These are phyloP conservation scores for Cotesia chilonis DNA, from an alignment of 1,140 invertebrate genomes.

Conservation along the genomic window DNA sequence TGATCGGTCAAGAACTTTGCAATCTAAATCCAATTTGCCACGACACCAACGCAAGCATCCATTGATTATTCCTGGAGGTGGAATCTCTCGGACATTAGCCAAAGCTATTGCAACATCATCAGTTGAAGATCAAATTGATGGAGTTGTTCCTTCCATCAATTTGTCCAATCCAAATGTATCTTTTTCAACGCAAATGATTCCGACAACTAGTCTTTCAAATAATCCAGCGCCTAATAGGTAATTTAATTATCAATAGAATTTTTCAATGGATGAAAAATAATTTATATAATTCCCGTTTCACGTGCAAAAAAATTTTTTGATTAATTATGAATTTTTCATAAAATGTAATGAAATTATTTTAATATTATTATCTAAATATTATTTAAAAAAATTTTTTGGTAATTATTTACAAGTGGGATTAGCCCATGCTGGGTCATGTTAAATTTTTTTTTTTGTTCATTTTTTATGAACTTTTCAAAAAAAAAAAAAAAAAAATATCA, in stretches of 20 bases:
- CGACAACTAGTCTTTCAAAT: conserved; percentile 29
- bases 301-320: no score
- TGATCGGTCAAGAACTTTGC: conserved; percentile 76
- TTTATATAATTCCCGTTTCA: no score
- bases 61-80: conserved; percentile 79
- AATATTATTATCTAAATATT: no score
- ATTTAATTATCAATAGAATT: conserved; percentile 3
- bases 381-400: no score
- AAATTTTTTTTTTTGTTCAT: no score
- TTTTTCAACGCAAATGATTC: conserved; percentile 19
- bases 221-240: conserved; percentile 54
- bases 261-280: no score
- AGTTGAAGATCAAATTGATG: conserved; percentile 57
- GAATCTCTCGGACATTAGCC: conserved; percentile 70
- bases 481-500: no score
- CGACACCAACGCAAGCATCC: conserved; percentile 88
- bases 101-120: conserved; percentile 65
- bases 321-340: no score
- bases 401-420: no score
- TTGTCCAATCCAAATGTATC: conserved; percentile 37
- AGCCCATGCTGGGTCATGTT: no score
- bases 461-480: no score
- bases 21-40: conserved; percentile 72
- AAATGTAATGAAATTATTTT: no score
- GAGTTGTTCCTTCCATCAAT: conserved; percentile 30